Conservation (phyloP, 2,113 vertebrate genomes). For the Egretta garzetta region DNA sequence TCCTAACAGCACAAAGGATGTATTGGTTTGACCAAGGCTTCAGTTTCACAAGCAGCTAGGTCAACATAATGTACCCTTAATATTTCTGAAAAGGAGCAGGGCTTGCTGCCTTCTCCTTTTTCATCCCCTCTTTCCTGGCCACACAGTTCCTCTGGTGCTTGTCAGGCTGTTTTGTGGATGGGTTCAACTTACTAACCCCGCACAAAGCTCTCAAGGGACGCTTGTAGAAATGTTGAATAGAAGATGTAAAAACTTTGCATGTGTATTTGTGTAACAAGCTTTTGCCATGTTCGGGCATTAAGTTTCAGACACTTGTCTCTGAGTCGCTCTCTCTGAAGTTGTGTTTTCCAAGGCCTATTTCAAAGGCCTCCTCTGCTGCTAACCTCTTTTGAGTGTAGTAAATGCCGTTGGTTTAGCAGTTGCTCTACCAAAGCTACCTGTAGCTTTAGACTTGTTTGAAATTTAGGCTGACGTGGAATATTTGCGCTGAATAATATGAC, state of each 20-base stretch:
- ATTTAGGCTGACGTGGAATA: background rate
- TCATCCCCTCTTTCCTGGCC: background rate
- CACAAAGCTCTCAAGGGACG: background rate
- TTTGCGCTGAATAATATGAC: background rate
- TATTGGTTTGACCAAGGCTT: background rate
- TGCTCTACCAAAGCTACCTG: background rate
- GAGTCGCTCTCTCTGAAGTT: background rate
- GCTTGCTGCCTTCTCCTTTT: background rate
- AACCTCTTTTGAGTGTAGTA: background rate
- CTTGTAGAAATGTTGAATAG: background rate
- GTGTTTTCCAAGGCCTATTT: background rate
- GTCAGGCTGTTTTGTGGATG: background rate
- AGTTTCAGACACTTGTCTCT: background rate
- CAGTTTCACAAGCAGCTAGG: conserved; percentile 3
- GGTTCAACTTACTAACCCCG: rapidly evolving
- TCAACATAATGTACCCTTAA: background rate
- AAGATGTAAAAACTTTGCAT: background rate
- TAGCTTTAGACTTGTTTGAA: background rate
- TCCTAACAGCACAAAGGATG: background rate
- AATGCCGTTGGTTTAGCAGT: background rate
- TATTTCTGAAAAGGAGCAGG: background rate
- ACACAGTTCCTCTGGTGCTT: background rate
- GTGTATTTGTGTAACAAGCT: background rate
- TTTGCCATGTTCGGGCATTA: background rate
- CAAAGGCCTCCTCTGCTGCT: background rate